Conservation (phyloP, 2,888 invertebrate genomes). For the Papilio demoleus region DNA sequence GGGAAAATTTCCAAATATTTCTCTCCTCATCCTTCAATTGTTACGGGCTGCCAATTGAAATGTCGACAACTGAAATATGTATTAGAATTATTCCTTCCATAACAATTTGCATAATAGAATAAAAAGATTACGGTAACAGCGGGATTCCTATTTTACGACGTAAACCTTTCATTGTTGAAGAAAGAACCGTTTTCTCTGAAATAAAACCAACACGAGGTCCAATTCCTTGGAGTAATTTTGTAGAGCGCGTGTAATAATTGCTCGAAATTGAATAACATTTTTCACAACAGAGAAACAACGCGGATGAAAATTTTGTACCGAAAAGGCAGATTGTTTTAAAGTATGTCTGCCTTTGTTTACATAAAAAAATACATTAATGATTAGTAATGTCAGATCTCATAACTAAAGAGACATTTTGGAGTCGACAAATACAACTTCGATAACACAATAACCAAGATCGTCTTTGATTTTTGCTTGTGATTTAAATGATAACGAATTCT, state of each 20-base stretch:
- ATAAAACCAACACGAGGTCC: conserved; percentile 72
- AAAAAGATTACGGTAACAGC: conserved; percentile 71
- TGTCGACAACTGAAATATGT: conserved; percentile 38
- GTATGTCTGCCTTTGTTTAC: conserved; percentile 69
- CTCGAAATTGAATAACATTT: conserved; percentile 80
- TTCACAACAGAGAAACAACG: conserved; percentile 78
- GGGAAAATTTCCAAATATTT: conserved; percentile 36
- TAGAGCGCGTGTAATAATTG: conserved; percentile 82
- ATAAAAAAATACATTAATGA: conserved; percentile 68
- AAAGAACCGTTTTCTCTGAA: conserved; percentile 63
- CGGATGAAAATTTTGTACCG: conserved; percentile 69
- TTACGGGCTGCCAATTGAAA: conserved; percentile 25
- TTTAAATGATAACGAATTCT: background rate
- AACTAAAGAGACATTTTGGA: conserved; percentile 31
- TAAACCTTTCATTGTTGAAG: conserved; percentile 73
- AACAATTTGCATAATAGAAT: conserved; percentile 63
- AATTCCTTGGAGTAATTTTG: conserved; percentile 82
- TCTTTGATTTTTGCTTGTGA: background rate
- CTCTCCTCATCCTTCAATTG: conserved; percentile 34
- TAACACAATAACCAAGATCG: background rate
- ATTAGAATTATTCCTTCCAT: conserved; percentile 48
- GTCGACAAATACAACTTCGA: conserved; percentile 30
- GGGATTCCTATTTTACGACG: conserved; percentile 70
- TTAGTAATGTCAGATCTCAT: conserved; percentile 55
- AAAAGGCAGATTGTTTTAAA: conserved; percentile 66